These are phyloP conservation scores for Morone chrysops DNA, from an alignment of 2,113 vertebrate genomes.

Conservation along the genomic window DNA sequence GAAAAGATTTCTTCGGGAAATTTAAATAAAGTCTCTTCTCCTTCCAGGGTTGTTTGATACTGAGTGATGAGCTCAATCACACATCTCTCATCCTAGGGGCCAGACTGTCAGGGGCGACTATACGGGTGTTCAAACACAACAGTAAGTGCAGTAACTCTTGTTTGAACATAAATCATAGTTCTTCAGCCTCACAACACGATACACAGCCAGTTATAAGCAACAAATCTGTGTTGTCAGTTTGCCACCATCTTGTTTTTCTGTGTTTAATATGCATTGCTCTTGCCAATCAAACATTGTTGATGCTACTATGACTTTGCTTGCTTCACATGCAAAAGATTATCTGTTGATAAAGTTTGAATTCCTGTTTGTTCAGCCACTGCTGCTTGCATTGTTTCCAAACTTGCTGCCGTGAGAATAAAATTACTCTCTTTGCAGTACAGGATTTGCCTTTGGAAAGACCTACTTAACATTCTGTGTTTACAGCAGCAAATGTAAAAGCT, in stretches of 20 bases:
- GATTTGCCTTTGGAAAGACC: constrained; percentile 69
- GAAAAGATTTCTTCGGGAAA: background rate
- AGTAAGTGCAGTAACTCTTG: constrained; percentile 85
- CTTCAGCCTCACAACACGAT: background rate
- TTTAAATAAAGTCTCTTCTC: constrained; percentile 21
- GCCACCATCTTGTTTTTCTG: background rate
- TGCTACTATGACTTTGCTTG: background rate
- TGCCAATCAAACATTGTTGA: background rate
- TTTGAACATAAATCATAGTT: background rate
- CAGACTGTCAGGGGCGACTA: constrained; percentile 91
- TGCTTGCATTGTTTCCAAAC: constrained; percentile 12
- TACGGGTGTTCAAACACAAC: constrained; percentile 95
- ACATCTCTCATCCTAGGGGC: constrained; percentile 92
- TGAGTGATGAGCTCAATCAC: constrained; percentile 96
- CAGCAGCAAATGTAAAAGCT: constrained; percentile 63
- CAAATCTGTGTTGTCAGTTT: background rate
- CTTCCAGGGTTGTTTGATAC: constrained; percentile 93
- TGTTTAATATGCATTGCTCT: background rate
- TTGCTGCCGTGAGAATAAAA: constrained; percentile 39
- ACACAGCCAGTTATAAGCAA: background rate
- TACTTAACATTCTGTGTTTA: constrained; percentile 71
- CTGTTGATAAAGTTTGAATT: constrained; percentile 8
- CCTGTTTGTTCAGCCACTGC: constrained; percentile 7
- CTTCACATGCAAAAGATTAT: background rate
- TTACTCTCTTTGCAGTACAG: constrained; percentile 43